phyloP scores from a whole-genome alignment of 2,888 invertebrate genomes.

The Folsomia candida region DNA sequence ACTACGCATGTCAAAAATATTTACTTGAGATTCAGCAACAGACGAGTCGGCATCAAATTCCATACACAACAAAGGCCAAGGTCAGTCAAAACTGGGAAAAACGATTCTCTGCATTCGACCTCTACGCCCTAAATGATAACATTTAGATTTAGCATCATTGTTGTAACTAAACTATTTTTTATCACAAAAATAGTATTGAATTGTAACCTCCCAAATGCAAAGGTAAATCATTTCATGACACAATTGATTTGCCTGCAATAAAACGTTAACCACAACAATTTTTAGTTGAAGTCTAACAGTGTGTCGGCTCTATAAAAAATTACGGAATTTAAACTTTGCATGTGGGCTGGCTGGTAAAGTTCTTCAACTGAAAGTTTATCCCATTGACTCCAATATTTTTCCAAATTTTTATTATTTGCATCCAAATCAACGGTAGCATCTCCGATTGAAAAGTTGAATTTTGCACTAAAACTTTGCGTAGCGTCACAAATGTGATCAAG shows the following conservation, averaged over 20 bases:
- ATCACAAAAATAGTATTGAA: no score
- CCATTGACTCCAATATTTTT: not conserved
- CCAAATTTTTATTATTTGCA: not conserved
- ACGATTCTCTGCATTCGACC: slow-evolving; percentile 66
- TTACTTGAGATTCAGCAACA: not conserved
- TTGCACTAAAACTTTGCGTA: not conserved
- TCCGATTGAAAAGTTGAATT: not conserved
- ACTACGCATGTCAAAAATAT: not conserved
- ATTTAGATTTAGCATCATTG: no score
- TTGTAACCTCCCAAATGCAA: not conserved
- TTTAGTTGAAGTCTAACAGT: no score
- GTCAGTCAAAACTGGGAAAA: slow-evolving; percentile 74
- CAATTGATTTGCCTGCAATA: not conserved
- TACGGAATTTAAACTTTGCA: no score
- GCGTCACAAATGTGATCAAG: not conserved
- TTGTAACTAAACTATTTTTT: no score
- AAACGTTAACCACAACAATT: no score
- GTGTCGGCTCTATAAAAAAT: no score
- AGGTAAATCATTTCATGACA: not conserved
- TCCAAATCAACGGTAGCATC: not conserved
- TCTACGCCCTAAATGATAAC: slow-evolving; percentile 60
- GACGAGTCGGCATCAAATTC: slow-evolving; percentile 65
- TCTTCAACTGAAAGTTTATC: not conserved
- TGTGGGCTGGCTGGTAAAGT: not conserved
- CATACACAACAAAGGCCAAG: slow-evolving; percentile 83